Conservation (phyloP, 2,888 invertebrate species). For the Lacanobia wlatinum region DNA sequence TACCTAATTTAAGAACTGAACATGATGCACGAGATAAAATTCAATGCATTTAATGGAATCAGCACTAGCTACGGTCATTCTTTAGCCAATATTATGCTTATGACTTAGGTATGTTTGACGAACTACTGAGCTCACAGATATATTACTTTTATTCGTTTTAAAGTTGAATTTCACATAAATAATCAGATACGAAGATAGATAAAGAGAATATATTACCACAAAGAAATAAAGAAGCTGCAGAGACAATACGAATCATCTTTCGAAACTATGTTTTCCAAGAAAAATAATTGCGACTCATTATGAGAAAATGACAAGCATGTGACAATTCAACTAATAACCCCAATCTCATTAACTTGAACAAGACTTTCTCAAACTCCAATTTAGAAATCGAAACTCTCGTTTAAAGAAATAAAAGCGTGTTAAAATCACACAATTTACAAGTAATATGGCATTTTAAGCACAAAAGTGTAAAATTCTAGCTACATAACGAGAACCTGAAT, state of each 20-base stretch:
- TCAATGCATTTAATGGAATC: background rate
- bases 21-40: slow-evolving; percentile 18
- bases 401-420: slow-evolving; percentile 15
- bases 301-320: background rate
- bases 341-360: slow-evolving; percentile 20
- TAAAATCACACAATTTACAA: slow-evolving; percentile 23
- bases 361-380: slow-evolving; percentile 16
- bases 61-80: background rate
- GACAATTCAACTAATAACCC: background rate
- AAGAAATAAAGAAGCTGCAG: too few relatives aligned
- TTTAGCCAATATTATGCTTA: background rate
- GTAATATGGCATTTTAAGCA: slow-evolving; percentile 35
- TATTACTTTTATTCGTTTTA: too few relatives aligned
- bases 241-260: too few relatives aligned
- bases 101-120: background rate
- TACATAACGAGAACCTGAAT: slow-evolving; percentile 54
- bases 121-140: too few relatives aligned
- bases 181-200: too few relatives aligned
- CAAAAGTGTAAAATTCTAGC: slow-evolving; percentile 40
- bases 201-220: too few relatives aligned
- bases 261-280: background rate
- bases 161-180: too few relatives aligned
- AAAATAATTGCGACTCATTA: background rate
- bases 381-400: slow-evolving; percentile 31
- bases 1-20: slow-evolving; percentile 18